phyloP scores from a whole-genome alignment of 2,113 vertebrate genomes.

The Ranitomeya variabilis region DNA sequence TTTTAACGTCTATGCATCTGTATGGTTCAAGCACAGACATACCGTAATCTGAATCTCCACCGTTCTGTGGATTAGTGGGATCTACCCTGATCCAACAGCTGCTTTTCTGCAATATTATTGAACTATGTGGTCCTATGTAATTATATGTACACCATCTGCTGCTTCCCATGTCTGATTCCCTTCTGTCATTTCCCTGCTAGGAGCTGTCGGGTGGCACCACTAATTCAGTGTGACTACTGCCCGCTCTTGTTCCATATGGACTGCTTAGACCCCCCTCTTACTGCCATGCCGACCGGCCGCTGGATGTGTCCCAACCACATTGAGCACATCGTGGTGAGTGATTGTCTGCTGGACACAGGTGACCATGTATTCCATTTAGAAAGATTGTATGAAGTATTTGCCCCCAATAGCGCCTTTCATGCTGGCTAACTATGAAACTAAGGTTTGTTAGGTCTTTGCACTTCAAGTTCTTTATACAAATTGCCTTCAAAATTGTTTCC shows the following conservation, averaged over 20 bases:
- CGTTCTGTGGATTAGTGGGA: too few relatives aligned
- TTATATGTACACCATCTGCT: too few relatives aligned
- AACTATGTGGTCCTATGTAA: too few relatives aligned
- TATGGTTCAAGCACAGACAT: too few relatives aligned
- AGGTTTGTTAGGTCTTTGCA: not conserved
- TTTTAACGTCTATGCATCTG: too few relatives aligned
- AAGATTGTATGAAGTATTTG: not conserved
- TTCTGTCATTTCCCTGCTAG: constrained; percentile 66
- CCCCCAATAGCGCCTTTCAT: not conserved
- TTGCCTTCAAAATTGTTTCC: too few relatives aligned
- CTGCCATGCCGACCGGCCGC: constrained; percentile 92
- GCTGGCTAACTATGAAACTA: not conserved
- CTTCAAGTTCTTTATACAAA: too few relatives aligned
- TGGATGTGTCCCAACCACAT: constrained; percentile 99
- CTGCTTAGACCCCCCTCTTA: constrained; percentile 96
- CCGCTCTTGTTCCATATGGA: constrained; percentile 98
- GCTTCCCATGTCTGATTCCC: not conserved
- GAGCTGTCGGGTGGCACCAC: constrained; percentile 94
- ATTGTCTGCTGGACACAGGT: not conserved
- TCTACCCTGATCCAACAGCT: too few relatives aligned
- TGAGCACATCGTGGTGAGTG: constrained; percentile 91
- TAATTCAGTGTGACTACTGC: constrained; percentile 97
- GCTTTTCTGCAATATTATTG: too few relatives aligned
- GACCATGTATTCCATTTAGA: not conserved
- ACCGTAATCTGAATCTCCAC: too few relatives aligned